Base-by-base conservation (phyloP, 2,888 invertebrate species). In the Melieria omissa region DNA sequence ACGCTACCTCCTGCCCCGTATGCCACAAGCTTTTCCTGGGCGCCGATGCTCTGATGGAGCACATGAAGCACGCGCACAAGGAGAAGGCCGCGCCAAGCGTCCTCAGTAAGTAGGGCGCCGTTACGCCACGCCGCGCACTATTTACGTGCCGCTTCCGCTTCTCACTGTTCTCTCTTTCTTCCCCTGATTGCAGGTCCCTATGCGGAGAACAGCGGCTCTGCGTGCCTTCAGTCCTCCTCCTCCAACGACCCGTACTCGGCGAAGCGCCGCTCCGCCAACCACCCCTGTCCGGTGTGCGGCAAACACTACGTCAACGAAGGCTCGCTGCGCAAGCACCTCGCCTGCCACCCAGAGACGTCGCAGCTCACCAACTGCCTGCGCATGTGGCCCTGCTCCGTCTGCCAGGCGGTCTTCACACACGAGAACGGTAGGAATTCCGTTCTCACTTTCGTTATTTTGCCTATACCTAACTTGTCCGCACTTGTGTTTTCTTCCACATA, bases 361-460 rank as follows among this genome's bases (percentile, higher is more conserved):
- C 95, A 95, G 86, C 90, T 95, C 78, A 93, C 95, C 80, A 93
- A 93, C 85, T 93, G 95, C 80, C 90, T 97, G 78, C 90, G 96
- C 86, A 97, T 96, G 96, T 97, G 96, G 96, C 96, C 96, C 71
- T 97, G 97, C 88, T 95, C 95, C 77, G 96, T 96, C 76, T 97
- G 97, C 86, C 96, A 96, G 88, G 96, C 96, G 71, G 96, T 97
- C 78, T 97, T 97, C 88, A 96, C 96, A 64, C 95, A 96, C 87
- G 97, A 97, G 89, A 93, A 95, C 88, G 96, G 96, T 97, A 89
- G 89, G 90, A 62, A 46, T 4, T 47, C 3, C 29, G 16, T 29
- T 54, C 10, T 41, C 42, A 60, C 7, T 4, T n/a, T 5, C 52
- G 52, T 5, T 52, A 4, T 10, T 7, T 5, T n/a, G n/a, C n/a